phyloP scores from a whole-genome alignment of 2,888 invertebrate species.

The Dexiosoma caninum region DNA sequence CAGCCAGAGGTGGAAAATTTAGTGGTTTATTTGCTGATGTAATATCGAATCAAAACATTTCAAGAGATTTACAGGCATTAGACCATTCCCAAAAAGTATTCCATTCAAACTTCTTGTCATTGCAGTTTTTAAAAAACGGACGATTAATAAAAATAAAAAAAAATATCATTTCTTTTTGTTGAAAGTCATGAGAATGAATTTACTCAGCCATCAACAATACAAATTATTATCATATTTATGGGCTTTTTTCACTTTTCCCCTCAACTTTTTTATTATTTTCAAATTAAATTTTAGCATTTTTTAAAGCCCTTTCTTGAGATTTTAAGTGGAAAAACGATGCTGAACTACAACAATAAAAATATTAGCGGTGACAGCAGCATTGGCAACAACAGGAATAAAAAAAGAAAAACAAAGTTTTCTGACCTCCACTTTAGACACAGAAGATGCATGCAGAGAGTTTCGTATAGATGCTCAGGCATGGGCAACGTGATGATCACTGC shows the following conservation, averaged over 20 bases:
- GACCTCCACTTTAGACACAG: slow-evolving; percentile 36
- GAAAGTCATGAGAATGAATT: slow-evolving; percentile 21
- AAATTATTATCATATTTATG: slow-evolving; percentile 14
- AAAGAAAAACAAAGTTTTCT: slow-evolving; percentile 45
- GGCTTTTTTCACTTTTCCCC: neutral
- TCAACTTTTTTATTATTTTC: slow-evolving; percentile 32
- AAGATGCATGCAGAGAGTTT: neutral
- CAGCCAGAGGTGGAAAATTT: no score
- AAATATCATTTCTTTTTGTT: slow-evolving; percentile 18
- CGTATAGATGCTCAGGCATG: neutral
- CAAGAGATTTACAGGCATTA: no score
- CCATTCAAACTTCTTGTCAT: no score
- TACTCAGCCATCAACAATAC: neutral
- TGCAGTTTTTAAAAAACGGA: no score
- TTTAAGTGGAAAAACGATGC: slow-evolving; percentile 6
- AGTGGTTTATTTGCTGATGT: no score
- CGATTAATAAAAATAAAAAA: no score
- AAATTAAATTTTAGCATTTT: slow-evolving; percentile 48
- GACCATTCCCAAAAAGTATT: no score
- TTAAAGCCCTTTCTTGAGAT: slow-evolving; percentile 39
- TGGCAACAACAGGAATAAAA: slow-evolving; percentile 7
- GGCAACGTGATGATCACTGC: slow-evolving; percentile 2
- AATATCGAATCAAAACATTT: no score
- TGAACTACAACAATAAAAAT: neutral
- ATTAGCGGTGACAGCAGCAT: neutral